Base-by-base conservation (phyloP, 2,888 invertebrate genomes). In the Drosophila mettleri region DNA sequence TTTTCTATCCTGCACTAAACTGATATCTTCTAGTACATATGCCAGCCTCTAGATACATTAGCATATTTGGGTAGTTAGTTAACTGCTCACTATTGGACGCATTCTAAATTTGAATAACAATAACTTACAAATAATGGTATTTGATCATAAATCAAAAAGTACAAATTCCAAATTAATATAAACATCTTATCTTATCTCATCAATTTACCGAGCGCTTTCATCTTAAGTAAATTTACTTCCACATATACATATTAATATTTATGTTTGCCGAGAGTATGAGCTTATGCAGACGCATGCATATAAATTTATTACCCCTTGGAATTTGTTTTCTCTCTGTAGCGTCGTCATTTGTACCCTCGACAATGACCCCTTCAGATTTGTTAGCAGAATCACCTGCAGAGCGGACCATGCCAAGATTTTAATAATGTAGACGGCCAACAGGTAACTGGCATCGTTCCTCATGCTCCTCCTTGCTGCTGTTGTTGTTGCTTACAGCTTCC, bases 311-410 rank as follows among this genome's bases (percentile, higher is more conserved):
- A 65, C 73, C 65, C 46, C 51, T 33, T 69, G 62, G 66, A 63
- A 67, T 78, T 74, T 78, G 72, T 78, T 68, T 68, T 54, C 53
- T 66, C 57, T 45, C 49, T 62, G 60, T 67, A 27, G 49, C 54
- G 33, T 55, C 31, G 54, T 31, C 69, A 14, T n/a, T 29, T 33
- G 57, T 31, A 57, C 39, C 65, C 39, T 27, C 59, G 59, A 53
- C 48, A 74, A 67, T 74, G 74, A 74, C 74, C 74, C 73, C 68
- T 38, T 39, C 54, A 41, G 58, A 63, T 73, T 78, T 81, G 82
- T 83, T 76, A 87, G 86, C 83, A 66, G 80, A 85, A 88, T 88
- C 83, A 85, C 83, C 83, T 88, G 83, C 83, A 82, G 83, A 69
- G 83, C 63, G 43, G 61, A 22, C 58, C 45, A 36, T 59, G 67